Conservation (phyloP, 2,797 vertebrate genomes). For the Chaenodraco wilsoni region DNA sequence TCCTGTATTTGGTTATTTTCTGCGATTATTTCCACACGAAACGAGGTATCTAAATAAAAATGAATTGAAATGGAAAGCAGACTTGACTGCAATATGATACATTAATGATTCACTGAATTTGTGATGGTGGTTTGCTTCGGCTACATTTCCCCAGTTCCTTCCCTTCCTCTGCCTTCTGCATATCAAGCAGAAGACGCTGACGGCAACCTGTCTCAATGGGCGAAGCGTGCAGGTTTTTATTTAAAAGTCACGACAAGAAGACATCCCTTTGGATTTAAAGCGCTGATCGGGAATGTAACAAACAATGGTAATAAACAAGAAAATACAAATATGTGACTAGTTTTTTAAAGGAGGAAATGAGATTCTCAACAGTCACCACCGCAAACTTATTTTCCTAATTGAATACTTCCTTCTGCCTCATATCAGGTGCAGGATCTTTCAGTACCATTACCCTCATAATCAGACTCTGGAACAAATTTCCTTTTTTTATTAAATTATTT, state of each 20-base stretch:
- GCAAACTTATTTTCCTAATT: conserved; percentile 25
- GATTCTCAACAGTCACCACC: conserved; percentile 11
- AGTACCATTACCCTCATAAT: conserved; percentile 28
- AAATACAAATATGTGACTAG: conserved; percentile 45
- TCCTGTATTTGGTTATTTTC: conserved; percentile 40
- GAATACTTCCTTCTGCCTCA: neutral
- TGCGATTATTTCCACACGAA: conserved; percentile 63
- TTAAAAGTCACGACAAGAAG: conserved; percentile 57
- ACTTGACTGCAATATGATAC: conserved; percentile 62
- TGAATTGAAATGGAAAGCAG: conserved; percentile 69
- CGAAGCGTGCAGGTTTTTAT: conserved; percentile 55
- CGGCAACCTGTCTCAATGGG: conserved; percentile 39
- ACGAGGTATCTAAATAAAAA: conserved; percentile 58
- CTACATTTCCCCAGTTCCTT: conserved; percentile 74
- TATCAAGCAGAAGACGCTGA: conserved; percentile 60
- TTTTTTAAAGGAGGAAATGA: conserved; percentile 32
- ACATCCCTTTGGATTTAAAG: conserved; percentile 51
- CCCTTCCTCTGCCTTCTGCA: conserved; percentile 44
- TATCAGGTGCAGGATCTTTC: conserved; percentile 33
- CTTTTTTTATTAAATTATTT: conserved; percentile 29
- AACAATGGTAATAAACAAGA: conserved; percentile 52
- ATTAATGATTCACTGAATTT: conserved; percentile 73
- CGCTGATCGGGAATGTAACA: conserved; percentile 29
- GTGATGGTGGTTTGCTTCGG: conserved; percentile 51
- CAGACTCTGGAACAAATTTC: conserved; percentile 20